These are phyloP conservation scores for Eupithecia subumbrata DNA, from an alignment of 2,888 invertebrate species.

Conservation along the genomic window DNA sequence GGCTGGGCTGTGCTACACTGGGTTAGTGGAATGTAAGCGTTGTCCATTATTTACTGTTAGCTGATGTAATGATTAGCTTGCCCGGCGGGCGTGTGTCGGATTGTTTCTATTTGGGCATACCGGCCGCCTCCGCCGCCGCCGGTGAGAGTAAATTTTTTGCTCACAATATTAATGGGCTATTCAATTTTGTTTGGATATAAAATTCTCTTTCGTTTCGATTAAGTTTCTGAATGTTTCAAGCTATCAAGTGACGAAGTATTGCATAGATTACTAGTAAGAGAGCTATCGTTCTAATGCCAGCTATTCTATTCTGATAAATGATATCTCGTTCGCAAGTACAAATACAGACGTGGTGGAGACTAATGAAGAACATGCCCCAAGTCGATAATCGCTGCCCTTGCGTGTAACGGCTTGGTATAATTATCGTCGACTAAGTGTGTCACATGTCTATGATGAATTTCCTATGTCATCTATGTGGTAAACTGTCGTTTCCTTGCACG, in stretches of 20 bases:
- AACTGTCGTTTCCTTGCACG: slow-evolving; percentile 39
- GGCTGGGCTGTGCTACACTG: slow-evolving; percentile 28
- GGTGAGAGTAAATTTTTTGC: slow-evolving; percentile 41
- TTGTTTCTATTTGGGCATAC: slow-evolving; percentile 34
- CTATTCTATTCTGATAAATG: not conserved
- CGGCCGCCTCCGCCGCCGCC: slow-evolving; percentile 12
- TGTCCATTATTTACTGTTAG: slow-evolving; percentile 44
- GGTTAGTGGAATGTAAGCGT: slow-evolving; percentile 39
- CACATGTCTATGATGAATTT: slow-evolving; percentile 50
- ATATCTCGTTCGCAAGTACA: not conserved
- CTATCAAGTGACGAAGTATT: not conserved
- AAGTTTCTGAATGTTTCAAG: not conserved
- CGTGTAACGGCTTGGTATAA: slow-evolving; percentile 50
- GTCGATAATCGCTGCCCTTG: slow-evolving; percentile 68
- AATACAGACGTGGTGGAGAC: not conserved
- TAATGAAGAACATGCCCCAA: slow-evolving; percentile 59
- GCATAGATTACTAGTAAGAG: not conserved
- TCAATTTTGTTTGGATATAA: slow-evolving; percentile 26
- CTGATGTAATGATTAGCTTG: slow-evolving; percentile 42
- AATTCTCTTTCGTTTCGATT: slow-evolving; percentile 32
- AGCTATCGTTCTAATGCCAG: not conserved
- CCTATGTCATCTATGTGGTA: slow-evolving; percentile 42
- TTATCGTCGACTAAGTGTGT: slow-evolving; percentile 46
- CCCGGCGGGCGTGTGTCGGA: slow-evolving; percentile 37
- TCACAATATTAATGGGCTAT: slow-evolving; percentile 24